Percentiles rank a stretch among this genome's conserved stretches.
These are phyloP conservation scores for Archegozetes longisetosus DNA, from an alignment of 1,140 invertebrate genomes.

Conservation along the genomic window DNA sequence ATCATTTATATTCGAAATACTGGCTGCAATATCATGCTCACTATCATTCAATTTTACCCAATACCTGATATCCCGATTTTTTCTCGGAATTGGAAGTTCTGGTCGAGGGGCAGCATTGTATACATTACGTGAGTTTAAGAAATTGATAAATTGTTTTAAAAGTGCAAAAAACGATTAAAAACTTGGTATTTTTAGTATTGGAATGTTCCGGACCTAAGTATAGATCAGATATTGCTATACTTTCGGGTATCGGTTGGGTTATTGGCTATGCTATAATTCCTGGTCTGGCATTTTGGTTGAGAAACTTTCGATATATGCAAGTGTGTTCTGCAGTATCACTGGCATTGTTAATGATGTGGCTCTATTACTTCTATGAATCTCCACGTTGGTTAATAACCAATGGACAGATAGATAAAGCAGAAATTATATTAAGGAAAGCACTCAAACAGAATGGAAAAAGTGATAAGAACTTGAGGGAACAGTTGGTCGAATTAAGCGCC, in stretches of 20 bases:
- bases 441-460: not conserved
- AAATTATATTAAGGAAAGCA: not conserved
- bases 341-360: not conserved
- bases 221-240: not conserved
- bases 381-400: not conserved
- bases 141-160: not conserved
- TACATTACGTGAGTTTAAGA: not conserved
- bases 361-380: not conserved
- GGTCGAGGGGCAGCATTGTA: not conserved
- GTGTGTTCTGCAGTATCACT: not conserved
- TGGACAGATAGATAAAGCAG: not conserved
- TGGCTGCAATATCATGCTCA: not conserved
- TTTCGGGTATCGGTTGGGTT: not conserved
- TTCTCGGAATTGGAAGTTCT: not conserved
- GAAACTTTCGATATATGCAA: not conserved
- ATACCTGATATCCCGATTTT: not conserved
- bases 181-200: not conserved
- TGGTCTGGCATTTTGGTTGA: not conserved
- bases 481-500: not conserved
- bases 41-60: not conserved
- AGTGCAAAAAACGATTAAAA: too few relatives aligned
- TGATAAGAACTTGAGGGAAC: not conserved
- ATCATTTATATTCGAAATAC: not conserved
- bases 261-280: not conserved
- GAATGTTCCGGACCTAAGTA: not conserved